Conservation (phyloP, 64 coral and sea anemone species). For the Trachythela sp. region DNA sequence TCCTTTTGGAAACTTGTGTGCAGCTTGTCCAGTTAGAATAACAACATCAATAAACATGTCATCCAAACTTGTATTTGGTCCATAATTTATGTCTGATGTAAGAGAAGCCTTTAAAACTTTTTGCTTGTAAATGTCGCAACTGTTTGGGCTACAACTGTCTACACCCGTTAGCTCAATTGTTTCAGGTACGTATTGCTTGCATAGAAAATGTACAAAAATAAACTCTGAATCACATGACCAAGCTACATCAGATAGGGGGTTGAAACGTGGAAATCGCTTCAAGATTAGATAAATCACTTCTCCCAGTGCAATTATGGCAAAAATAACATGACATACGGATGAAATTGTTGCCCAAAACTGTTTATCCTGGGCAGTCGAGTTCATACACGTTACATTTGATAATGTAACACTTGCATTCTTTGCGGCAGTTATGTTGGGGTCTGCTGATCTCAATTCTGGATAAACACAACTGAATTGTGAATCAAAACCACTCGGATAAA, state of each 20-base stretch:
- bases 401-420: not conserved
- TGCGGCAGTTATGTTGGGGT: not conserved
- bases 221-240: not conserved
- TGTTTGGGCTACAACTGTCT: too few species aligned
- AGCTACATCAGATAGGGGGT: not conserved
- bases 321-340: not conserved
- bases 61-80: not conserved
- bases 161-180: too few species aligned
- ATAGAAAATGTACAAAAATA: not conserved
- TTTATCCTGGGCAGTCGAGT: not conserved
- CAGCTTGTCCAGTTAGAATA: not conserved
- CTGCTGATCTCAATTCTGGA: not conserved
- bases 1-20: conserved; percentile 11
- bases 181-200: not conserved
- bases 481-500: conserved; percentile 46
- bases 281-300: not conserved
- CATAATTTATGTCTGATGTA: too few species aligned
- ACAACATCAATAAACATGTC: conserved; percentile 1
- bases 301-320: not conserved
- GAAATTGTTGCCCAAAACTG: not conserved
- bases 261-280: not conserved
- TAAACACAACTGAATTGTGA: not conserved
- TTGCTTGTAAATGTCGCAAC: conserved; percentile 14
- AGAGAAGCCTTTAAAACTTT: not conserved
- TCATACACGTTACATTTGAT: not conserved